Percentiles rank a stretch among this genome's conserved stretches.
These are phyloP conservation scores for Tapirus indicus DNA, from an alignment of 2,797 vertebrate genomes.

Conservation along the genomic window DNA sequence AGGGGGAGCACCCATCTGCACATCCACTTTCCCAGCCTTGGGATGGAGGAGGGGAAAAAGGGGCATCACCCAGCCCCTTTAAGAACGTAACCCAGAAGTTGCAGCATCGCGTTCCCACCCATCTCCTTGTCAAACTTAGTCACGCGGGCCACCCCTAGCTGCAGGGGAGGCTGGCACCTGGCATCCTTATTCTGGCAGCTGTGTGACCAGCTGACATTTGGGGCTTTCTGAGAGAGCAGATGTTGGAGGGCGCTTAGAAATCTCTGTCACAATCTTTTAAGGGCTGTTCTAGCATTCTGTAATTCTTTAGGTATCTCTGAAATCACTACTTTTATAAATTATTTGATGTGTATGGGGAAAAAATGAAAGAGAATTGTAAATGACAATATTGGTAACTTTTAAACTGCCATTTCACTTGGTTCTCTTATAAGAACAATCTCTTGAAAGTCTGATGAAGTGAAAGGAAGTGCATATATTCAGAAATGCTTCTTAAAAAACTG, in stretches of 20 bases:
- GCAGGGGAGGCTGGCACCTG: not conserved
- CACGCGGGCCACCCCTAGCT: not conserved
- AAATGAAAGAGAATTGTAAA: slow-evolving; percentile 38
- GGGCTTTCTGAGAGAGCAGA: not conserved
- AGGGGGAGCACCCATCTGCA: not conserved
- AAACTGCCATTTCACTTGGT: not conserved
- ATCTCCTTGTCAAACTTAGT: not conserved
- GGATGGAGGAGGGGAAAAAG: not conserved
- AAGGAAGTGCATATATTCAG: slow-evolving; percentile 16
- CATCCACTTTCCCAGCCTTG: not conserved
- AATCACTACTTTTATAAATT: not conserved
- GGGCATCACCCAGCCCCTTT: not conserved
- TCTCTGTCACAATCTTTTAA: not conserved
- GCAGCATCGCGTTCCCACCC: not conserved
- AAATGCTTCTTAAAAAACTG: slow-evolving; percentile 58
- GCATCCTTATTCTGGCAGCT: not conserved
- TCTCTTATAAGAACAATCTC: not conserved
- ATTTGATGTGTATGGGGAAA: not conserved
- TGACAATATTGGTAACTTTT: slow-evolving; percentile 25
- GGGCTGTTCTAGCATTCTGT: not conserved
- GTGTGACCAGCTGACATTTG: not conserved
- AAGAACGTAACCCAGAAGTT: not conserved
- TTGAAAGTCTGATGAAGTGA: slow-evolving; percentile 5
- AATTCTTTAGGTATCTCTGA: not conserved
- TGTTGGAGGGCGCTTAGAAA: not conserved